Conservation (phyloP, 2,113 vertebrate species). For the Myotis brandtii region DNA sequence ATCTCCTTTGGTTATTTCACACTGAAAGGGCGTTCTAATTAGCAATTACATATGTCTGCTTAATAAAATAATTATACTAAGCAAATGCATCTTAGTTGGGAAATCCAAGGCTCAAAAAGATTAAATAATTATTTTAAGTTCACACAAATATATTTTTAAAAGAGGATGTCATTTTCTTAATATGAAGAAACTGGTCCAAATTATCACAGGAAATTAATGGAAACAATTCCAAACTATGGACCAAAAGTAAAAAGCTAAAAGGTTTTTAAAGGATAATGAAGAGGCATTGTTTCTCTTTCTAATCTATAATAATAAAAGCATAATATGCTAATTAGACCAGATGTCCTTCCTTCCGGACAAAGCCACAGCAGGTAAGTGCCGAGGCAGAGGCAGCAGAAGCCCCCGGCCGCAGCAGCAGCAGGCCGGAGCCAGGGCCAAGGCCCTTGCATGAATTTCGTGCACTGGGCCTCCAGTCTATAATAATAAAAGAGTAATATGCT, state of each 20-base stretch:
- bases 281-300: neutral
- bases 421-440: too few species aligned
- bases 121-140: neutral
- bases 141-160: slow-evolving; percentile 36
- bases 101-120: slow-evolving; percentile 13
- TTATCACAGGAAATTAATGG: neutral
- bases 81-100: neutral
- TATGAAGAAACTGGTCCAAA: slow-evolving; percentile 23
- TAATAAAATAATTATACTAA: slow-evolving; percentile 20
- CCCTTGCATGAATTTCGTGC: too few species aligned
- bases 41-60: neutral
- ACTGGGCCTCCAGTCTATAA: too few species aligned
- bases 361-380: too few species aligned
- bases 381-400: too few species aligned
- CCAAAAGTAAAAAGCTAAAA: neutral
- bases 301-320: neutral
- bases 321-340: too few species aligned
- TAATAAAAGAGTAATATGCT: too few species aligned
- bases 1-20: neutral
- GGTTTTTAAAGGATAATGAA: neutral
- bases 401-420: too few species aligned
- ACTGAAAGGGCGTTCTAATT: slow-evolving; percentile 20
- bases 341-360: too few species aligned
- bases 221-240: slow-evolving; percentile 27
- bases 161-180: neutral